Evolutionary conservation across 1,140 invertebrate genomes (phyloP), one percentile per base, ranked within the genome.

Genomic region (Drosophila watanabei): DNA sequence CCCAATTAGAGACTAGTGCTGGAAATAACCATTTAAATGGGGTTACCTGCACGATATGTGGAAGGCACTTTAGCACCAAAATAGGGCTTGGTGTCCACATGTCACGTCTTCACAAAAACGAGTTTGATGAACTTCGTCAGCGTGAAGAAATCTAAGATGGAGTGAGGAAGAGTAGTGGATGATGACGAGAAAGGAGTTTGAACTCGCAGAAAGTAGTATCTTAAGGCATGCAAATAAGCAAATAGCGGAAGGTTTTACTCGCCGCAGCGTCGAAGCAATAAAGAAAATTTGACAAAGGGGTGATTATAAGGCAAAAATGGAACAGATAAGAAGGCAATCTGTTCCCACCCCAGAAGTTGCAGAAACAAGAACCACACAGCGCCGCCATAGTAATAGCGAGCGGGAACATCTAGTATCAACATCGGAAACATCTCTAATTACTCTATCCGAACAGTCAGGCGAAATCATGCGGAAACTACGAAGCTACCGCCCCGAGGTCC

Each of bases 131-230:
- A 28, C 45, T 48, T 48, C 45, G 45, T 48, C 20, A 2, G 20
- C 20, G 45, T 48, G 45, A 48, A 48, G 45, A 18, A 54, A 51
- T 30, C 49, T 54, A 20, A 72, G 54, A 46, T 51, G 68, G 68
- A 49, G 33, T 46, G 68, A 71, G 11, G 68, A 71, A 64, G 66
- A 70, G 24, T 14, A 51, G 33, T 41, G n/a, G 13, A 57, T 71
- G 60, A 57, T 71, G 68, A 60, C 51, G 68, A 64, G 52, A 45
- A 64, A 71, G 39, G 58, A 71, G 41, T 18, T 71, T 1, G 68
- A 71, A 24, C 59, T 71, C 13, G 51, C 39, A 63, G 60, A 51
- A 71, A 71, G 43, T 71, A 43, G 68, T 63, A 32, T 43, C 30
- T 61, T 49, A 61, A 7, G n/a, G 39, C 16, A 30, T 45, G 24